Evolutionary conservation across 2,113 vertebrate genomes (phyloP).

Genomic region (Oceanites oceanicus): DNA sequence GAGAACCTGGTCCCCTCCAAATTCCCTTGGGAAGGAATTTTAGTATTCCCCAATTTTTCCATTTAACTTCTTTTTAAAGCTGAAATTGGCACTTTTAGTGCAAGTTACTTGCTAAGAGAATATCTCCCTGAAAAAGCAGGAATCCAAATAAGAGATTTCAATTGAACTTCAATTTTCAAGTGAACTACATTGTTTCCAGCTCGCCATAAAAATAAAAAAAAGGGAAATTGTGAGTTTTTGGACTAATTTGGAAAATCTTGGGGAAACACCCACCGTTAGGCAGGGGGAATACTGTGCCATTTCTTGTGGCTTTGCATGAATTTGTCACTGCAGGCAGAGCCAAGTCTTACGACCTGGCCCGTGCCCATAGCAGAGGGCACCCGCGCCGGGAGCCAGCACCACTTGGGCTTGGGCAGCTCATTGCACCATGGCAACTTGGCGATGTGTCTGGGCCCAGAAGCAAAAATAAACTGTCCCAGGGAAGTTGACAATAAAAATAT

Average conservation of each 20-base stretch:
- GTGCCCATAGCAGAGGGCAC: not conserved
- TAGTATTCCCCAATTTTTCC: not conserved
- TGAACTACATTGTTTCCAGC: not conserved
- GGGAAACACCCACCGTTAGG: not conserved
- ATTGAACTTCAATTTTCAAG: not conserved
- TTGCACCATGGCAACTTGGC: fast-evolving
- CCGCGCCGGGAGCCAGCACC: fast-evolving
- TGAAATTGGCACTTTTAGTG: not conserved
- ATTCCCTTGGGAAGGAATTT: not conserved
- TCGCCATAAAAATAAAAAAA: not conserved
- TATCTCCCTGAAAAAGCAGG: not conserved
- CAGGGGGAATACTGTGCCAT: not conserved
- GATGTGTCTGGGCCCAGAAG: not conserved
- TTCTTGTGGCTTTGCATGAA: not conserved
- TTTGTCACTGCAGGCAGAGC: not conserved
- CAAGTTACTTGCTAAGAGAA: not conserved
- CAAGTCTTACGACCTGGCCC: fast-evolving
- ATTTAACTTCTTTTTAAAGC: not conserved
- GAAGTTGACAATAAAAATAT: fast-evolving
- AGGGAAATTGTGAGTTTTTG: not conserved
- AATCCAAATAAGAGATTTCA: not conserved
- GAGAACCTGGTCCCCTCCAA: not conserved
- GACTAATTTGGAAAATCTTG: not conserved
- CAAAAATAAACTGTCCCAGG: not conserved
- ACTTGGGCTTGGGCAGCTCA: not conserved